Evolutionary conservation across 1,140 invertebrate genomes (phyloP).

Genomic region (Scylla paramamosain): DNA sequence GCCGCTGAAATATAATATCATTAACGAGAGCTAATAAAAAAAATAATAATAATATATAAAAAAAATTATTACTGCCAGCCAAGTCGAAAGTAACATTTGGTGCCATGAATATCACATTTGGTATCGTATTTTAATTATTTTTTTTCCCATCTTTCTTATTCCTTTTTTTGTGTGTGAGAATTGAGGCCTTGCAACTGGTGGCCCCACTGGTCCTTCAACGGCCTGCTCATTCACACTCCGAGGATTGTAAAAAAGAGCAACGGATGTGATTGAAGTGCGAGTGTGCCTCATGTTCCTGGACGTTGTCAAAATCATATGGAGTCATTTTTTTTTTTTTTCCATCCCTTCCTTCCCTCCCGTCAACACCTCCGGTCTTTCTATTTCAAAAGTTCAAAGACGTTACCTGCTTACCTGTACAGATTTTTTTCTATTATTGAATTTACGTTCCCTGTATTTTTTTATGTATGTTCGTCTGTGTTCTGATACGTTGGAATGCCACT

Average conservation of each 20-base stretch:
- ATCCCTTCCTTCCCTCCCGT: neutral
- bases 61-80: neutral
- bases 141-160: neutral
- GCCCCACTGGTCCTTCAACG: neutral
- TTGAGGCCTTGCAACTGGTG: neutral
- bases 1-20: neutral
- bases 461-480: too few relatives aligned
- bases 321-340: neutral
- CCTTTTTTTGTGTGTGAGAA: neutral
- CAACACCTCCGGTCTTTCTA: too few relatives aligned
- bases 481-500: too few relatives aligned
- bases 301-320: neutral
- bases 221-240: neutral
- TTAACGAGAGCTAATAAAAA: neutral
- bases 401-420: too few relatives aligned
- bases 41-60: neutral
- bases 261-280: neutral
- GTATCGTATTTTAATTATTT: neutral
- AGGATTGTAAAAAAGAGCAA: neutral
- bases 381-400: too few relatives aligned
- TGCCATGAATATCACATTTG: neutral
- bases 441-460: too few relatives aligned
- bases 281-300: neutral
- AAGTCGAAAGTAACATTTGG: conserved; percentile 15
- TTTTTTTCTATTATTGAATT: too few relatives aligned